These are phyloP conservation scores for Drosophila tristis DNA, from an alignment of 1,140 invertebrate genomes.

Conservation along the genomic window DNA sequence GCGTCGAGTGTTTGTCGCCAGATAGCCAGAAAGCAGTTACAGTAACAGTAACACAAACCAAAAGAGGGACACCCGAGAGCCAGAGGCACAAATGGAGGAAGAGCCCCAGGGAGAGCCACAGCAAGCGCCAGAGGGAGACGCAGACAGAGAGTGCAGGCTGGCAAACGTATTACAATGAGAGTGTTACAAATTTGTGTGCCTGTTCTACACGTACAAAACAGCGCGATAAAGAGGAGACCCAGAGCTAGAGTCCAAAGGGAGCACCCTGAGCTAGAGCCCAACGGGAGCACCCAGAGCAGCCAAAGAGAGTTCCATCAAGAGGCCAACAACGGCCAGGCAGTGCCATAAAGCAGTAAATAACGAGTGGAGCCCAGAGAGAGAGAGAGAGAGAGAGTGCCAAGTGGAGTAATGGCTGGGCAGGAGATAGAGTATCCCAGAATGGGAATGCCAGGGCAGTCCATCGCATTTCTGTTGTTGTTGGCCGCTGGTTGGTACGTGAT, in stretches of 20 bases:
- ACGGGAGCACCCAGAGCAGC: neutral
- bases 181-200: slow-evolving; percentile 65
- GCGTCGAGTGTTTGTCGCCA: slow-evolving; percentile 38
- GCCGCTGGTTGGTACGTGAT: slow-evolving; percentile 54
- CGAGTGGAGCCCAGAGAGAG: neutral
- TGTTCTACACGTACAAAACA: slow-evolving; percentile 37
- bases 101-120: neutral
- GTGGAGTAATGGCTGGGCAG: neutral
- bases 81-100: slow-evolving; percentile 5
- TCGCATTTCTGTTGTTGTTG: slow-evolving; percentile 18
- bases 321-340: no score
- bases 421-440: slow-evolving; percentile 12
- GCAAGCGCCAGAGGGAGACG: slow-evolving; percentile 8
- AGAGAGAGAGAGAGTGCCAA: slow-evolving; percentile 1
- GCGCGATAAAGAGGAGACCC: slow-evolving; percentile 3
- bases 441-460: slow-evolving; percentile 17
- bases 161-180: slow-evolving; percentile 61
- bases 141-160: slow-evolving; percentile 18
- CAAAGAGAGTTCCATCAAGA: neutral
- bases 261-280: neutral
- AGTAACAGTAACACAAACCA: no score
- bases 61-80: neutral
- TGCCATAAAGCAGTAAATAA: neutral
- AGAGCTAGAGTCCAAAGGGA: neutral
- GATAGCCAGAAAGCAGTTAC: slow-evolving; percentile 1